Percentiles rank a stretch among this genome's conserved stretches.
Evolutionary conservation across 2,113 vertebrate genomes (phyloP).

Genomic region (Tachysurus fulvidraco): DNA sequence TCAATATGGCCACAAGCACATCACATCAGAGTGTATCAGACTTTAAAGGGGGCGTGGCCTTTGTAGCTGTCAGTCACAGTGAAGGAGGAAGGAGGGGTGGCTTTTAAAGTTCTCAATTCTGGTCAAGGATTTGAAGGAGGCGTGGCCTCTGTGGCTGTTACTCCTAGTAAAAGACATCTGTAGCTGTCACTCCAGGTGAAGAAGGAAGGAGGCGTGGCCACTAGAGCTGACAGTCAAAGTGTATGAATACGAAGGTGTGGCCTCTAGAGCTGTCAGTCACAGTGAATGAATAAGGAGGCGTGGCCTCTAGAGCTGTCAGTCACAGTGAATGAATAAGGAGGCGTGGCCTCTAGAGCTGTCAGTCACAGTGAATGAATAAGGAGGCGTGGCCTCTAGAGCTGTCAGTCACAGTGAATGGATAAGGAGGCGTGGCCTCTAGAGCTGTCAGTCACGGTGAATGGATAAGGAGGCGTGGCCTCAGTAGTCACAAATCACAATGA

Average conservation of each 20-base stretch:
- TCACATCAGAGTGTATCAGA: not conserved
- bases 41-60: not conserved
- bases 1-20: not conserved
- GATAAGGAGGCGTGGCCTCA: not conserved
- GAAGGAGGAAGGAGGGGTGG: not conserved
- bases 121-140: not conserved
- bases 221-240: not conserved
- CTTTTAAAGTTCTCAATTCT: not conserved
- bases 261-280: not conserved
- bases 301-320: not conserved
- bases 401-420: not conserved
- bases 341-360: not conserved
- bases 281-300: not conserved
- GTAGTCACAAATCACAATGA: not conserved
- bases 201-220: not conserved
- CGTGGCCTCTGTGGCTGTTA: not conserved
- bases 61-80: not conserved
- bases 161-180: not conserved
- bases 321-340: not conserved
- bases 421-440: not conserved
- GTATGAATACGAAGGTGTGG: not conserved
- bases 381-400: not conserved
- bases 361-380: not conserved
- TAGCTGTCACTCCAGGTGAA: not conserved
- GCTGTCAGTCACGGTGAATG: not conserved